phyloP scores from a whole-genome alignment of 2,888 invertebrate species.

The Chironomus tentans region DNA sequence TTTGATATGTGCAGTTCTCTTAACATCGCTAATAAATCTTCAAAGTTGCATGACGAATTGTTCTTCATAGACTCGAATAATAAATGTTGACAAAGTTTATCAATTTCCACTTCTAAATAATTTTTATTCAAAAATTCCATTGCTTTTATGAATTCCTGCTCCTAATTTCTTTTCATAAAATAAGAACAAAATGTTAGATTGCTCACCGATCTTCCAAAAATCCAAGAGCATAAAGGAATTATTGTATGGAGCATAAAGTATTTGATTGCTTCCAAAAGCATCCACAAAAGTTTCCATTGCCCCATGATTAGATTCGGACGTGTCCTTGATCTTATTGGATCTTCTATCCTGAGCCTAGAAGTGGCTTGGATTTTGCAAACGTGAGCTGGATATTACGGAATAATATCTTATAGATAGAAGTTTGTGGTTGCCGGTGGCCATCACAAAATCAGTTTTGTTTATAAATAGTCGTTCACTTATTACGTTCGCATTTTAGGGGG shows the following conservation, averaged over 20 bases:
- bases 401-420: no score
- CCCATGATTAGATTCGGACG: no score
- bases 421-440: no score
- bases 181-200: constrained; percentile 36
- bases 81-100: constrained; percentile 33
- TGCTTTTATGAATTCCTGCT: constrained; percentile 33
- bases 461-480: no score
- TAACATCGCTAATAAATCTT: not conserved
- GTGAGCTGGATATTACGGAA: no score
- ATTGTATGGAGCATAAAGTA: constrained; percentile 38
- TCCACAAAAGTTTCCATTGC: constrained; percentile 30
- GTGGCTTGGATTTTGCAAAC: no score
- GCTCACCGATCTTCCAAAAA: constrained; percentile 38
- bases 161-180: constrained; percentile 37
- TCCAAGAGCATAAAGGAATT: constrained; percentile 38
- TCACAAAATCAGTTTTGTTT: no score
- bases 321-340: no score
- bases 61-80: constrained; percentile 36
- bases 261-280: constrained; percentile 32
- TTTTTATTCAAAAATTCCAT: constrained; percentile 33
- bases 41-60: constrained; percentile 18
- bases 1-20: not conserved
- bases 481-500: no score
- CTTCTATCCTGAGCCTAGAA: no score
- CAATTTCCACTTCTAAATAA: constrained; percentile 31